phyloP scores from a whole-genome alignment of 2,797 vertebrate species.

The Erpetoichthys calabaricus region DNA sequence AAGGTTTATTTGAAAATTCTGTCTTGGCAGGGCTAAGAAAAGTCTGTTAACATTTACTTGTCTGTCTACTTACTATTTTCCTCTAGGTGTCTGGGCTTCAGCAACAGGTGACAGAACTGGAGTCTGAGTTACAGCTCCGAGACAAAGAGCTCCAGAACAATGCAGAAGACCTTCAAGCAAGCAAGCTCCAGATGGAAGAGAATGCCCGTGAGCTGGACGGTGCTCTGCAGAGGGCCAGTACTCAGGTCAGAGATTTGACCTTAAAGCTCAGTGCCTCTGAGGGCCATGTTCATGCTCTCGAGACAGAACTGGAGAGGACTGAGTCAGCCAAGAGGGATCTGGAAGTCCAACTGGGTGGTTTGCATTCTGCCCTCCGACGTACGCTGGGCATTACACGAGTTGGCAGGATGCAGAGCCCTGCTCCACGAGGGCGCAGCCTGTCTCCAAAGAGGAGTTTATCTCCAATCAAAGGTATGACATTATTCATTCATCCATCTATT shows the following conservation, averaged over 20 bases:
- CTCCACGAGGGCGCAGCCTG: conserved; percentile 29
- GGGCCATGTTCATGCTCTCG: conserved; percentile 31
- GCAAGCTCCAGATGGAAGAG: conserved; percentile 35
- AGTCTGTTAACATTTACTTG: too few species aligned
- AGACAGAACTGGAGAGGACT: conserved; percentile 41
- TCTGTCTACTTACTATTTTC: rapidly evolving
- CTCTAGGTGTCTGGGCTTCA: conserved; percentile 47
- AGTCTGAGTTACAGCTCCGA: conserved; percentile 26
- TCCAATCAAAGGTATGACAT: conserved; percentile 42
- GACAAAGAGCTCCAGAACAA: conserved; percentile 33
- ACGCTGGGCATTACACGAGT: conserved; percentile 35
- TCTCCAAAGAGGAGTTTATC: conserved; percentile 32
- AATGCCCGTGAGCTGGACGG: conserved; percentile 26
- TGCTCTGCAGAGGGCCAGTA: conserved; percentile 34
- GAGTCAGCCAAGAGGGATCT: conserved; percentile 28
- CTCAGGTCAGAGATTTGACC: conserved; percentile 29
- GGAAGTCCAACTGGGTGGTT: conserved; percentile 37
- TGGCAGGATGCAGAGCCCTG: conserved; percentile 18
- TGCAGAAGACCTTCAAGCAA: conserved; percentile 30
- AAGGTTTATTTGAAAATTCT: too few species aligned
- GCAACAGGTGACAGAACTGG: conserved; percentile 37
- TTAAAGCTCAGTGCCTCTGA: conserved; percentile 33
- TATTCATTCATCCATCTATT: too few species aligned
- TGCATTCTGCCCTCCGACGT: conserved; percentile 40
- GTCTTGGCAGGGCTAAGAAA: neutral